Percentiles rank a stretch among this genome's conserved stretches.
These are phyloP conservation scores for Aldabrachelys gigantea DNA, from an alignment of 2,113 vertebrate species.

Conservation along the genomic window DNA sequence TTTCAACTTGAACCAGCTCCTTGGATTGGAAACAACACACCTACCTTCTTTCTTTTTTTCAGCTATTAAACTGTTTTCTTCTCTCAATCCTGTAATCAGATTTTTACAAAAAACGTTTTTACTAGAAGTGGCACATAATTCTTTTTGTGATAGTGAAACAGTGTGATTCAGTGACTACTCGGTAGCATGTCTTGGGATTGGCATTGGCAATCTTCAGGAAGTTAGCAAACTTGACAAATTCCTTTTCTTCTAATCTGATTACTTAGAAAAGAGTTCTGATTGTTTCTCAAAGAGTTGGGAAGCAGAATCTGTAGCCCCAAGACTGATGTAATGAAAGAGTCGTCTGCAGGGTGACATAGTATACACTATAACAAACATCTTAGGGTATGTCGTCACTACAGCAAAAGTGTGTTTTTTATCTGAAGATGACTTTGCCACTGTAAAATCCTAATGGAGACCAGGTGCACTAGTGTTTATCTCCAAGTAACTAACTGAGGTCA, in stretches of 20 bases:
- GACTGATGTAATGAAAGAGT: background rate
- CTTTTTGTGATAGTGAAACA: constrained; percentile 54
- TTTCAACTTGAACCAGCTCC: background rate
- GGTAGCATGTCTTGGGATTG: background rate
- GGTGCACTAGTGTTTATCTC: background rate
- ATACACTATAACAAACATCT: background rate
- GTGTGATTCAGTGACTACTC: constrained; percentile 43
- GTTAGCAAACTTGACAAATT: constrained; percentile 40
- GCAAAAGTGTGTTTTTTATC: background rate
- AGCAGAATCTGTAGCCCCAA: background rate
- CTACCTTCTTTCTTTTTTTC: background rate
- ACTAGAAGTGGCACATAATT: constrained; percentile 18
- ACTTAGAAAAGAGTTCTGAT: constrained; percentile 34
- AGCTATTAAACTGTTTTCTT: constrained; percentile 57
- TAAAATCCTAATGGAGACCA: background rate
- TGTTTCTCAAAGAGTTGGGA: background rate
- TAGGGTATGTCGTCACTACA: background rate
- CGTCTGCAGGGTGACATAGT: background rate
- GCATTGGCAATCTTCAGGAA: background rate
- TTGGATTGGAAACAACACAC: background rate
- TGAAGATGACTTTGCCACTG: background rate
- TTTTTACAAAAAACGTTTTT: constrained; percentile 48
- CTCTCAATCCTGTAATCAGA: constrained; percentile 62
- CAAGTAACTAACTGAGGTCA: background rate
- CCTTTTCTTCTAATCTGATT: constrained; percentile 63